Conservation (phyloP, 2,888 invertebrate species). For the Mesochorus sp. region DNA sequence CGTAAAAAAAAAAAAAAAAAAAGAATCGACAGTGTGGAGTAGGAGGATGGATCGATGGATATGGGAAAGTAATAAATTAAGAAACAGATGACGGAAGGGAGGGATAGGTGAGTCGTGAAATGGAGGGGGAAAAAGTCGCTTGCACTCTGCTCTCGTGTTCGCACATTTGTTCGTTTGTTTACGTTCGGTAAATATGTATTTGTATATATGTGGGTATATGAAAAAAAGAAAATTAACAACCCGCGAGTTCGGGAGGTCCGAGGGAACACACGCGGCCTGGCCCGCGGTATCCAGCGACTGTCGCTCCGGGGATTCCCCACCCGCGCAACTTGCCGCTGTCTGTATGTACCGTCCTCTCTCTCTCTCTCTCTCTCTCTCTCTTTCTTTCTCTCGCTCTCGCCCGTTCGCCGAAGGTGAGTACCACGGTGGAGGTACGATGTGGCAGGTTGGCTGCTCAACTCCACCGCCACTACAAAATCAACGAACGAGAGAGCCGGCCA, state of each 20-base stretch:
- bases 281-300: slow-evolving; percentile 72
- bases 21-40: not conserved
- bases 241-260: slow-evolving; percentile 46
- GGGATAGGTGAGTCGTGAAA: not conserved
- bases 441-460: slow-evolving; percentile 53
- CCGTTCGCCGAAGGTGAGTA: not conserved
- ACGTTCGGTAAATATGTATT: not conserved
- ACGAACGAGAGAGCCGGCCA: slow-evolving; percentile 65
- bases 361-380: slow-evolving; percentile 24
- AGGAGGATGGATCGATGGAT: not conserved
- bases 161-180: not conserved
- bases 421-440: slow-evolving; percentile 35
- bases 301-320: slow-evolving; percentile 70
- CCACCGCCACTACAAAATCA: slow-evolving; percentile 50
- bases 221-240: slow-evolving; percentile 7
- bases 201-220: not conserved
- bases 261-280: slow-evolving; percentile 65
- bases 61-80: slow-evolving; percentile 28
- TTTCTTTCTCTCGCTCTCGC: slow-evolving; percentile 35
- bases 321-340: slow-evolving; percentile 53
- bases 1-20: slow-evolving; percentile 26
- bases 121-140: not conserved
- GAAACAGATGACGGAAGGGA: not conserved
- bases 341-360: slow-evolving; percentile 52
- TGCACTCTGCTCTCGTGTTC: slow-evolving; percentile 20